Conservation (phyloP, 2,113 vertebrate species). For the Delphinapterus leucas region DNA sequence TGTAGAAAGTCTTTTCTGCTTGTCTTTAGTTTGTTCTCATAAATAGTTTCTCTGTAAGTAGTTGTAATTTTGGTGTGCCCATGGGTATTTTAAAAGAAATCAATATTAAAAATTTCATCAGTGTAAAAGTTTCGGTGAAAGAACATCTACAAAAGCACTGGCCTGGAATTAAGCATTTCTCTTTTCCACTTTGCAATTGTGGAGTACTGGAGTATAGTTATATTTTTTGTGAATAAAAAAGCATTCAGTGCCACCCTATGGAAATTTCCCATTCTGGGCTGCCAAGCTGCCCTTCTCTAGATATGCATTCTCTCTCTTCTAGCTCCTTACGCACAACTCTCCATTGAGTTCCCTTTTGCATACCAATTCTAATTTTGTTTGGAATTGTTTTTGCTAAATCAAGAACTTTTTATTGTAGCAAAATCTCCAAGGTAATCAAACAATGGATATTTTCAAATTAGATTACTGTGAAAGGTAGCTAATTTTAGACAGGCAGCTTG, state of each 20-base stretch:
- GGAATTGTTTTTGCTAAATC: not conserved
- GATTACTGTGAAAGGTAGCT: not conserved
- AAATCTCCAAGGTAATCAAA: constrained; percentile 33
- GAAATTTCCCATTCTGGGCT: not conserved
- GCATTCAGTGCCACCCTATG: accelerated
- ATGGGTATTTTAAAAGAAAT: not conserved
- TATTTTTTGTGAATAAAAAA: not conserved
- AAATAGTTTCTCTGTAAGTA: not conserved
- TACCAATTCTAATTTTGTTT: not conserved
- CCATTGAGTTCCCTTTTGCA: not conserved
- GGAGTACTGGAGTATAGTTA: not conserved
- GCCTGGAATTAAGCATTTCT: not conserved
- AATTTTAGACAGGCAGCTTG: not conserved
- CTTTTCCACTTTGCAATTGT: not conserved
- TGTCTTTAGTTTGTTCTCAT: not conserved
- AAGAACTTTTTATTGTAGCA: constrained; percentile 4
- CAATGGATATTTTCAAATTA: constrained; percentile 33
- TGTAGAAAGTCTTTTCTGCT: not conserved
- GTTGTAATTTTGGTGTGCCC: not conserved
- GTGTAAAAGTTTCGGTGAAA: not conserved
- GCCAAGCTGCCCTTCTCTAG: not conserved
- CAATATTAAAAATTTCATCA: not conserved
- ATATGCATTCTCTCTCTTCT: not conserved
- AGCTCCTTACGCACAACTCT: not conserved
- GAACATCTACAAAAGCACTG: not conserved